phyloP scores from a whole-genome alignment of 2,797 vertebrate genomes.

The Trematomus bernacchii region DNA sequence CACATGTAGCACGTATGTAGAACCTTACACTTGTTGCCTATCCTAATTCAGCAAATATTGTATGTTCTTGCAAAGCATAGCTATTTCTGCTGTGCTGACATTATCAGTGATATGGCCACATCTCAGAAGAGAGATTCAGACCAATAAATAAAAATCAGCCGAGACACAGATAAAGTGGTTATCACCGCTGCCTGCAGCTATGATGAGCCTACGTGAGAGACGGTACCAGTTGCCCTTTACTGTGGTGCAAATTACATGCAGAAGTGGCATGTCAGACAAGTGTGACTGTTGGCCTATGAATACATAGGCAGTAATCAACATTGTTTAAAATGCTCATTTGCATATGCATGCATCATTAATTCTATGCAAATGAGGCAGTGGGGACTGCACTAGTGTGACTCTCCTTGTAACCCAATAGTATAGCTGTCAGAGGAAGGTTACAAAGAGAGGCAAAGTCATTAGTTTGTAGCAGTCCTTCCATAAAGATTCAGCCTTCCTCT shows the following conservation, averaged over 20 bases:
- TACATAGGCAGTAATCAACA: slow-evolving; percentile 86
- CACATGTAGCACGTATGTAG: slow-evolving; percentile 10
- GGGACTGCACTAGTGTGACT: slow-evolving; percentile 74
- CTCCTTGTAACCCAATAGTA: slow-evolving; percentile 82
- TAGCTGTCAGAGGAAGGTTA: slow-evolving; percentile 84
- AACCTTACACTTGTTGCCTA: slow-evolving; percentile 1
- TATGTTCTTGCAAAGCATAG: slow-evolving; percentile 3
- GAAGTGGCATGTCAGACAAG: slow-evolving; percentile 85
- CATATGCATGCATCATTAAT: slow-evolving; percentile 88
- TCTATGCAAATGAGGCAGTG: slow-evolving; percentile 83
- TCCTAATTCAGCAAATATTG: slow-evolving; percentile 10
- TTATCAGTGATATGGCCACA: slow-evolving; percentile 19
- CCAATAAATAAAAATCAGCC: slow-evolving; percentile 68
- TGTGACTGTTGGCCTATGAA: slow-evolving; percentile 86
- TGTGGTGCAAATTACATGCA: slow-evolving; percentile 82
- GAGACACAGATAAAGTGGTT: slow-evolving; percentile 52
- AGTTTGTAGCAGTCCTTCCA: slow-evolving; percentile 64
- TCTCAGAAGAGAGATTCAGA: slow-evolving; percentile 37
- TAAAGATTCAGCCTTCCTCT: slow-evolving; percentile 56
- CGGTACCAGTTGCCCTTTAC: slow-evolving; percentile 79
- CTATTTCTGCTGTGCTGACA: slow-evolving; percentile 31
- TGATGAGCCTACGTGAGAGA: slow-evolving; percentile 72
- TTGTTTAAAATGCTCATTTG: slow-evolving; percentile 87
- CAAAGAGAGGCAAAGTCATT: slow-evolving; percentile 75
- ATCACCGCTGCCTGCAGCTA: slow-evolving; percentile 66